These are phyloP conservation scores for Thryonomys swinderianus DNA, from an alignment of 2,113 vertebrate genomes.

Conservation along the genomic window DNA sequence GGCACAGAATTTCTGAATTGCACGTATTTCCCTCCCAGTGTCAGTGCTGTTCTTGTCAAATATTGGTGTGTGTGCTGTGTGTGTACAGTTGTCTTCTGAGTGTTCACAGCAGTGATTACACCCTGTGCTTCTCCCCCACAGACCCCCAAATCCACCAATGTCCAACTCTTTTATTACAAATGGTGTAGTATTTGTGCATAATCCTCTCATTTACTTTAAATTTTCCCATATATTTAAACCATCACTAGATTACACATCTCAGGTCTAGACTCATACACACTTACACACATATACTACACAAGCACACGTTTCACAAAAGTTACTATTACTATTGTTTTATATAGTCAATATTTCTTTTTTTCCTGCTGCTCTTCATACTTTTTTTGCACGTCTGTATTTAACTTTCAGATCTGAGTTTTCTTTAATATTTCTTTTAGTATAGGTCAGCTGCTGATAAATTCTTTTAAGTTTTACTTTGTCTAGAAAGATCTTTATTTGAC, in stretches of 20 bases:
- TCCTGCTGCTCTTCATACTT: background rate
- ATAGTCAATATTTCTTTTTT: conserved; percentile 15
- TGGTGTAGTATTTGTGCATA: background rate
- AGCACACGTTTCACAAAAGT: background rate
- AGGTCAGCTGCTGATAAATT: background rate
- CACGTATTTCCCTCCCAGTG: background rate
- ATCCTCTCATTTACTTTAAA: background rate
- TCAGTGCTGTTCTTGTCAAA: conserved; percentile 21
- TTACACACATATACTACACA: background rate
- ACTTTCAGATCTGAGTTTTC: background rate
- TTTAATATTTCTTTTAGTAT: conserved; percentile 22
- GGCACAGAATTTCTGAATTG: background rate
- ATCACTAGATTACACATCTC: background rate
- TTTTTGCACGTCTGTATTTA: background rate
- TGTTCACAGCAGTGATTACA: background rate
- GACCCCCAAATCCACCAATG: background rate
- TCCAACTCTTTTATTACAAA: background rate
- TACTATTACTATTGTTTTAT: background rate
- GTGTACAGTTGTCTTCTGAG: background rate
- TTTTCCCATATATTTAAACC: background rate
- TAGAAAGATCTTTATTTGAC: conserved; percentile 23
- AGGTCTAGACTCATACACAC: background rate
- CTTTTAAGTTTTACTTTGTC: conserved; percentile 32
- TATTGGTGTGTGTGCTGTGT: background rate
- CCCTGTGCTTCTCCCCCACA: too few species aligned